These are phyloP conservation scores for Patiria miniata DNA, from an alignment of 35 echinoderm and acorn worm genomes.

Conservation along the genomic window DNA sequence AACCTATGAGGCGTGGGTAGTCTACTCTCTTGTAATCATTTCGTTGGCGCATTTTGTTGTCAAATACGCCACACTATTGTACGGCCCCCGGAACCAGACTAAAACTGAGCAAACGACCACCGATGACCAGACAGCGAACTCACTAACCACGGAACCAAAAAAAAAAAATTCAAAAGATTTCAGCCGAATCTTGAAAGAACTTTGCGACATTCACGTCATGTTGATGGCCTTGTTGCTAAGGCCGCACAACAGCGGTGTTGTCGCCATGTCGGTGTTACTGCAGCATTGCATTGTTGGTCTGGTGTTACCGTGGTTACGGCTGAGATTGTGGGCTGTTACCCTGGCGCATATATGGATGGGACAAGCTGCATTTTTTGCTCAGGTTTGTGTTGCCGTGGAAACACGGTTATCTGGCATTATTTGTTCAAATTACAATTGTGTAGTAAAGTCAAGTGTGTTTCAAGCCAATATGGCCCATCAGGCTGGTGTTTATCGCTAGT, in stretches of 20 bases:
- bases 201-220: constrained; percentile 60
- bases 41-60: constrained; percentile 25
- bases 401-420: too few species aligned
- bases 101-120: background rate
- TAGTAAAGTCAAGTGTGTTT: too few species aligned
- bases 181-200: constrained; percentile 11
- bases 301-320: constrained; percentile 78
- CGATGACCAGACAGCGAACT: constrained; percentile 12
- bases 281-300: constrained; percentile 67
- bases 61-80: background rate
- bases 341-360: constrained; percentile 91
- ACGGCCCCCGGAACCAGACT: background rate
- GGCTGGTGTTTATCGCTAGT: background rate
- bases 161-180: background rate
- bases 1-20: constrained; percentile 80
- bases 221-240: constrained; percentile 70
- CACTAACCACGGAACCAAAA: background rate
- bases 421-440: too few species aligned
- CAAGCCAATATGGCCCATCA: too few species aligned
- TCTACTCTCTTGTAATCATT: constrained; percentile 48
- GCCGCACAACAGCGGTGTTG: constrained; percentile 85
- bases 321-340: constrained; percentile 81
- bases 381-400: constrained; percentile 51
- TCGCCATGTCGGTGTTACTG: constrained; percentile 73
- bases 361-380: constrained; percentile 88